These are phyloP conservation scores for Ptilorrhoa leucosticta DNA, from an alignment of 2,113 vertebrate genomes.

Conservation along the genomic window DNA sequence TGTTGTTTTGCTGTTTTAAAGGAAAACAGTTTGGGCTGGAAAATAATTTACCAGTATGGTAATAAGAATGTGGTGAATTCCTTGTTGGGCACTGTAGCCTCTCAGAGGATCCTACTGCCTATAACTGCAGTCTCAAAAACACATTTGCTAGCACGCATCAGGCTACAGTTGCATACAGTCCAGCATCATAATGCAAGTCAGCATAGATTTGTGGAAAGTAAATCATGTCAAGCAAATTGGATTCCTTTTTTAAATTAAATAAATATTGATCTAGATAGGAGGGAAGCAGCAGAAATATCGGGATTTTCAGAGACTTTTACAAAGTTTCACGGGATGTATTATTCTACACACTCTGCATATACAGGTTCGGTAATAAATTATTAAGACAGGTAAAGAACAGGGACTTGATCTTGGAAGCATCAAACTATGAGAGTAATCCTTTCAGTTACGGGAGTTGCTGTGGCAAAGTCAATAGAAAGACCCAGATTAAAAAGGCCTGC, in stretches of 20 bases:
- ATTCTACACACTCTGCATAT: conserved; percentile 18
- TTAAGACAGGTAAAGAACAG: conserved; percentile 4
- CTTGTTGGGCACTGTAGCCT: neutral
- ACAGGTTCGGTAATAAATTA: conserved; percentile 23
- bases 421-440: neutral
- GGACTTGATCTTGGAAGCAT: conserved; percentile 9
- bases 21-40: neutral
- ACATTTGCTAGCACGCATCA: neutral
- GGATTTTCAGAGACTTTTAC: conserved; percentile 38
- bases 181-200: conserved; percentile 35
- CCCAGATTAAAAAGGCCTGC: neutral
- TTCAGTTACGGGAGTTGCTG: neutral
- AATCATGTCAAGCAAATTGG: conserved; percentile 64
- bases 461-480: neutral
- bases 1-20: neutral
- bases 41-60: neutral
- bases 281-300: conserved; percentile 18
- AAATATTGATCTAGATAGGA: conserved; percentile 64
- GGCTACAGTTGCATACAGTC: conserved; percentile 1
- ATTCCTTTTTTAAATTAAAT: conserved; percentile 68
- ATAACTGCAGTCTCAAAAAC: neutral
- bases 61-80: neutral
- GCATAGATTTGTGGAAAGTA: conserved; percentile 52
- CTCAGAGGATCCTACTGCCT: neutral
- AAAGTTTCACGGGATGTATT: conserved; percentile 41